Evolutionary conservation across 2,888 invertebrate species (phyloP).

Genomic region (Rhorus exstirpatorius): DNA sequence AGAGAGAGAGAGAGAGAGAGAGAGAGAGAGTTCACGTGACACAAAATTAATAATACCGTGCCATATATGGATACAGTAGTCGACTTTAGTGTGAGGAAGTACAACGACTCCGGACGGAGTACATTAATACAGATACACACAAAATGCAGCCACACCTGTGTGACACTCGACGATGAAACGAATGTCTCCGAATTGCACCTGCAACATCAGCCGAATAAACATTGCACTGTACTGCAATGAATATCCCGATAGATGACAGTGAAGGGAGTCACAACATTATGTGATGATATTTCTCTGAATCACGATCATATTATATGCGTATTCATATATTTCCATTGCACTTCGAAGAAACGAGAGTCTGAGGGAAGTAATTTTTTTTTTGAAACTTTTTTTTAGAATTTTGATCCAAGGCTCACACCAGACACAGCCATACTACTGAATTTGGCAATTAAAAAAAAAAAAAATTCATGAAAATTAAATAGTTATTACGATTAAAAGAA

Average conservation of each 20-base stretch:
- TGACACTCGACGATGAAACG: slow-evolving; percentile 7
- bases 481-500: too few relatives aligned
- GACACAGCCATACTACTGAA: too few relatives aligned
- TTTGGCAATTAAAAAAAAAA: too few relatives aligned
- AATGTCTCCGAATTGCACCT: slow-evolving; percentile 39
- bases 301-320: background rate
- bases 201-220: slow-evolving; percentile 5
- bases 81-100: slow-evolving; percentile 48
- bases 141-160: slow-evolving; percentile 7
- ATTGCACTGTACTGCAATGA: slow-evolving; percentile 43
- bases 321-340: too few relatives aligned
- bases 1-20: too few relatives aligned
- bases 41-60: slow-evolving; percentile 60
- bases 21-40: slow-evolving; percentile 35
- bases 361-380: too few relatives aligned
- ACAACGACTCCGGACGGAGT: slow-evolving; percentile 43
- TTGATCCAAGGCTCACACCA: too few relatives aligned
- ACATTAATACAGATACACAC: background rate
- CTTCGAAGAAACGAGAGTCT: too few relatives aligned
- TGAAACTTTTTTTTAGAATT: too few relatives aligned
- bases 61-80: slow-evolving; percentile 44
- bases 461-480: too few relatives aligned
- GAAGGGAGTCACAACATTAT: slow-evolving; percentile 1
- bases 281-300: slow-evolving; percentile 30
- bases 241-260: slow-evolving; percentile 37